A percentile compares a stretch with the other conserved stretches of the same genome.
Conservation (phyloP, 2,888 invertebrate species). For the Morpho achilles region DNA sequence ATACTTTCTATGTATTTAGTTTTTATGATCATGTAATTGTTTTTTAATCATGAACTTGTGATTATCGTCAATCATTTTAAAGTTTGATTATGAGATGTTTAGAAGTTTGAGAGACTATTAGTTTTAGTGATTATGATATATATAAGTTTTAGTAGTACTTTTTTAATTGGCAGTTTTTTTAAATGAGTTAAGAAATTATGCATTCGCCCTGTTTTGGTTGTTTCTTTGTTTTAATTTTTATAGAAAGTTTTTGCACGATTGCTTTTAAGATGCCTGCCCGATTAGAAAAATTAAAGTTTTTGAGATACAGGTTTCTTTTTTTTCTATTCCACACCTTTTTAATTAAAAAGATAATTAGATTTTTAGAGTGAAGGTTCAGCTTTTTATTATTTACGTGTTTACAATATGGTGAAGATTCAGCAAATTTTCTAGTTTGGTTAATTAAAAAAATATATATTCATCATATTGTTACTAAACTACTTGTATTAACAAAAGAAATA, state of each 20-base stretch:
- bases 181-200: constrained; percentile 37
- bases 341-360: no score
- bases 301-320: no score
- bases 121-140: constrained; percentile 50
- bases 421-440: no score
- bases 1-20: constrained; percentile 39
- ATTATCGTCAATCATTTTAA: constrained; percentile 64
- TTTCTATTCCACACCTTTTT: no score
- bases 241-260: constrained; percentile 50
- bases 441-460: no score
- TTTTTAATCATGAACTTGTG: constrained; percentile 73
- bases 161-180: constrained; percentile 19
- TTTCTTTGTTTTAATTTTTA: constrained; percentile 41
- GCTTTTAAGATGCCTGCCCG: constrained; percentile 59
- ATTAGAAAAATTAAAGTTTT: constrained; percentile 42
- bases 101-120: constrained; percentile 29
- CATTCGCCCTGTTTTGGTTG: constrained; percentile 37
- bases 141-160: constrained; percentile 30
- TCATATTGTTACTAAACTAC: no score
- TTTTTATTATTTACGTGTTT: no score
- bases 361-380: no score
- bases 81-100: constrained; percentile 64
- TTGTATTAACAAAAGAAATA: no score
- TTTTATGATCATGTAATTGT: constrained; percentile 45
- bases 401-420: no score